These are phyloP conservation scores for Zeuzera pyrina DNA, from an alignment of 2,888 invertebrate genomes.

Conservation along the genomic window DNA sequence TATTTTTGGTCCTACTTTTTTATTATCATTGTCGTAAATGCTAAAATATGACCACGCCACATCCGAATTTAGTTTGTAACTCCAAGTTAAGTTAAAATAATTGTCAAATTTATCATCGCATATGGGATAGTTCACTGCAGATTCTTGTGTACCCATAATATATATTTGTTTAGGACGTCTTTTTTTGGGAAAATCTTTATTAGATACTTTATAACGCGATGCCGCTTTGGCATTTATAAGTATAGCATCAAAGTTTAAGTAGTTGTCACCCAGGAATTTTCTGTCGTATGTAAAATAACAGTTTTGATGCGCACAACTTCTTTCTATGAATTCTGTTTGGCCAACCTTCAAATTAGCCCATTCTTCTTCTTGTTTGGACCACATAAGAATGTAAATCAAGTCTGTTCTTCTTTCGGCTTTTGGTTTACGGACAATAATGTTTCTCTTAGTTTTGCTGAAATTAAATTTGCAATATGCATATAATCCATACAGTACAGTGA, in stretches of 20 bases:
- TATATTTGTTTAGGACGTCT: conserved; percentile 43
- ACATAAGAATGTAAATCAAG: conserved; percentile 44
- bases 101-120: conserved; percentile 39
- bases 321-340: conserved; percentile 29
- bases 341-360: no score
- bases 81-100: conserved; percentile 64
- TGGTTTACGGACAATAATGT: no score
- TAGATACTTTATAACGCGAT: no score
- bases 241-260: conserved; percentile 49
- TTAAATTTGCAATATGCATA: no score
- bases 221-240: conserved; percentile 43
- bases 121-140: conserved; percentile 45
- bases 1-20: no score
- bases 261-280: conserved; percentile 30
- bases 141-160: conserved; percentile 48
- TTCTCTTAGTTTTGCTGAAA: no score
- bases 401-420: no score
- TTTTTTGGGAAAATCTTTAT: conserved; percentile 23
- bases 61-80: no score
- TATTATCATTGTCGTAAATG: no score
- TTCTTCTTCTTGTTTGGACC: conserved; percentile 32
- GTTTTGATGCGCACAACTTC: conserved; percentile 32
- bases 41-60: no score
- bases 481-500: no score
- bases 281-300: conserved; percentile 47